These are phyloP conservation scores for Pachymerium ferrugineum DNA, from an alignment of 2,888 invertebrate genomes.

Conservation along the genomic window DNA sequence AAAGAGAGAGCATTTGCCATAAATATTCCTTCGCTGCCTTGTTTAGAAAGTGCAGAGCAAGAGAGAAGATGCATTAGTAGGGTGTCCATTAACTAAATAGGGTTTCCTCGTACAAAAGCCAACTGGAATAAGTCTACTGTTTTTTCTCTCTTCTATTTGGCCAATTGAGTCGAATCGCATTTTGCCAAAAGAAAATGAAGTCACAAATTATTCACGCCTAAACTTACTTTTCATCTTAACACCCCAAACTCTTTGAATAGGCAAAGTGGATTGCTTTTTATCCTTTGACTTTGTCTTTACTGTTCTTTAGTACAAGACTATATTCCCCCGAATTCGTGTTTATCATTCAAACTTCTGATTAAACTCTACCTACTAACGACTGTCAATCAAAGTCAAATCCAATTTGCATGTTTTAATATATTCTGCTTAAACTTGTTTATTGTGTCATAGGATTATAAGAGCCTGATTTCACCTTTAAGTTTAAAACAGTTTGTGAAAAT, in stretches of 20 bases:
- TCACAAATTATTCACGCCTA: slow-evolving; percentile 4
- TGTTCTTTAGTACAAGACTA: background rate
- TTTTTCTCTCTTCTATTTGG: background rate
- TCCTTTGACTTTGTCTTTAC: background rate
- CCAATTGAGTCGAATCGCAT: too few relatives aligned
- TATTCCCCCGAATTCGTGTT: background rate
- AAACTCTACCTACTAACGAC: too few relatives aligned
- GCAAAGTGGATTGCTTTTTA: slow-evolving; percentile 2
- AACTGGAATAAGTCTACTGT: background rate
- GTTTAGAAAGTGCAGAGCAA: slow-evolving; percentile 6
- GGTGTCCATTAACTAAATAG: slow-evolving; percentile 13
- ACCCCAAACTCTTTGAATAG: background rate
- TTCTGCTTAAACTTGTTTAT: too few relatives aligned
- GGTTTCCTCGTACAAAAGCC: background rate
- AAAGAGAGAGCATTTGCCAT: background rate
- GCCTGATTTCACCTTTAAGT: background rate
- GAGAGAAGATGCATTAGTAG: background rate
- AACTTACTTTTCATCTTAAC: background rate
- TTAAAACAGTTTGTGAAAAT: background rate
- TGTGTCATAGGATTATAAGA: too few relatives aligned
- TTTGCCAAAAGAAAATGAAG: background rate
- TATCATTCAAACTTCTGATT: too few relatives aligned
- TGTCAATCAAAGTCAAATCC: too few relatives aligned
- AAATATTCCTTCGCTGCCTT: background rate
- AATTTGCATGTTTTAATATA: too few relatives aligned